Percentiles rank a stretch among this genome's conserved stretches.
phyloP scores from a whole-genome alignment of 2,797 vertebrate genomes.

The Labeo calbasu region DNA sequence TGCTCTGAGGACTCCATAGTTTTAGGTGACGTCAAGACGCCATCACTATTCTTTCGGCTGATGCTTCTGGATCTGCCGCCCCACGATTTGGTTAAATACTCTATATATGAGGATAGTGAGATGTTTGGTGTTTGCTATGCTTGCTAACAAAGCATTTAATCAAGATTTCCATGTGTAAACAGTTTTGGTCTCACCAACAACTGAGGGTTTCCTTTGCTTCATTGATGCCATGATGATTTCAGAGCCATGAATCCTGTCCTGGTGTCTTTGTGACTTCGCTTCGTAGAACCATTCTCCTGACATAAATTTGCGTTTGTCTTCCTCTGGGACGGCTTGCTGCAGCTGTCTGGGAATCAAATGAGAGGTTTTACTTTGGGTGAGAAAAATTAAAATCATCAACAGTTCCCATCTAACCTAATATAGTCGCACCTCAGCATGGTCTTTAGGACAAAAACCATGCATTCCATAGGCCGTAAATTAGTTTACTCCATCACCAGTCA shows the following conservation, averaged over 20 bases:
- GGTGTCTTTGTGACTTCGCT: slow-evolving; percentile 90
- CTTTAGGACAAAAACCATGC: slow-evolving; percentile 33
- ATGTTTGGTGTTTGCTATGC: background rate
- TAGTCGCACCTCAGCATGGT: slow-evolving; percentile 13
- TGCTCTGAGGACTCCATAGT: slow-evolving; percentile 26
- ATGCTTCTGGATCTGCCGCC: slow-evolving; percentile 34
- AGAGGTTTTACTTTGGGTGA: slow-evolving; percentile 18
- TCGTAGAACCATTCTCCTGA: slow-evolving; percentile 98
- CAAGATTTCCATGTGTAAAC: background rate
- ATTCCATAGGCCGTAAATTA: slow-evolving; percentile 29
- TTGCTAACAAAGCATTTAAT: background rate
- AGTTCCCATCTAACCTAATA: slow-evolving; percentile 35
- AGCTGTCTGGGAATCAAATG: slow-evolving; percentile 79
- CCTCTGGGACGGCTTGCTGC: slow-evolving; percentile 78
- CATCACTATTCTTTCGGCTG: slow-evolving; percentile 37
- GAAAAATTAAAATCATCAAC: background rate
- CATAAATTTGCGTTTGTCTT: slow-evolving; percentile 86
- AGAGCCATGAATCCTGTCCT: slow-evolving; percentile 91
- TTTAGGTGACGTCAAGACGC: slow-evolving; percentile 24
- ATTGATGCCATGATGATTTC: slow-evolving; percentile 95
- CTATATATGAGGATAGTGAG: slow-evolving; percentile 30
- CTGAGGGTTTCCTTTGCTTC: slow-evolving; percentile 78
- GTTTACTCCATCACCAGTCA: slow-evolving; percentile 29
- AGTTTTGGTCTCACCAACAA: slow-evolving; percentile 73
- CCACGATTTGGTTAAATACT: slow-evolving; percentile 56